phyloP scores from a whole-genome alignment of 2,113 vertebrate genomes.

The Mohoua ochrocephala region DNA sequence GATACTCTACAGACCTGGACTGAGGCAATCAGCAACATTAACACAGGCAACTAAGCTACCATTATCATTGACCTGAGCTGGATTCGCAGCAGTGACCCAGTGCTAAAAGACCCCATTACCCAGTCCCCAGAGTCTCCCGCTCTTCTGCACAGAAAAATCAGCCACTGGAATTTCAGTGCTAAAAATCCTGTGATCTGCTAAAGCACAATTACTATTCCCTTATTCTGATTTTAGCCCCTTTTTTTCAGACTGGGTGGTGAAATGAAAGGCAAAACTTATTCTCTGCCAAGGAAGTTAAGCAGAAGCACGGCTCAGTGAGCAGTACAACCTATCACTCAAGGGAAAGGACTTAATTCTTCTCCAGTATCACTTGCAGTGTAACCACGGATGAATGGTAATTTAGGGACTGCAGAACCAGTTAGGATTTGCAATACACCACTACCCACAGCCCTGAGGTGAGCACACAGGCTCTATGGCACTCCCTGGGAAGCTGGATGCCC shows the following conservation, averaged over 20 bases:
- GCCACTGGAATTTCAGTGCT: background rate
- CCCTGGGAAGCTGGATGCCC: background rate
- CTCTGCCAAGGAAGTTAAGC: background rate
- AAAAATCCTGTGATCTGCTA: background rate
- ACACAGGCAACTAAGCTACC: background rate
- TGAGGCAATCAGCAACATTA: background rate
- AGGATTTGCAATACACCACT: background rate
- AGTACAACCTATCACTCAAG: background rate
- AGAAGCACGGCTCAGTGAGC: background rate
- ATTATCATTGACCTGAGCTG: background rate
- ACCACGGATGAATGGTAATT: background rate
- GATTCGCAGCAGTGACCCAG: background rate
- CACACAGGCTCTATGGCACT: fast-evolving
- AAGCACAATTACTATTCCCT: background rate
- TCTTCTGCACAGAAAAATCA: background rate
- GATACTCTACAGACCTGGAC: background rate
- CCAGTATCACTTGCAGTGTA: background rate
- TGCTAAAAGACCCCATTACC: background rate
- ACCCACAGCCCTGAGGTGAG: background rate
- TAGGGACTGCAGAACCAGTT: background rate
- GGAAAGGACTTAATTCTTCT: background rate
- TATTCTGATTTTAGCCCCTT: background rate
- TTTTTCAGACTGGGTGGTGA: background rate
- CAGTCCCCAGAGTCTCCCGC: background rate
- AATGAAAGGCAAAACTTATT: background rate